Conservation (phyloP, 2,888 invertebrate species). For the Galerucella pusilla region DNA sequence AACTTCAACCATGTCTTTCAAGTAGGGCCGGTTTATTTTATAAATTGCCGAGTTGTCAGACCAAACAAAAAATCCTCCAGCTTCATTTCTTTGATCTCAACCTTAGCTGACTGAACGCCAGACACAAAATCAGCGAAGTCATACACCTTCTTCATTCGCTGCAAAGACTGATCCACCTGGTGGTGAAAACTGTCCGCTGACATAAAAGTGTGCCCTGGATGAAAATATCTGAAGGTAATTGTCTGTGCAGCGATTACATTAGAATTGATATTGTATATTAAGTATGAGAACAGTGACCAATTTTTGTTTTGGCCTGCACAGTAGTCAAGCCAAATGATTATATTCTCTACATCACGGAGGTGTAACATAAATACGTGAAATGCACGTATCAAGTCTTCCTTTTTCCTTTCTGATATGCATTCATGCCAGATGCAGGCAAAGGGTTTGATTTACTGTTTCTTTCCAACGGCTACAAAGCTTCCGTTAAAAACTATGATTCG, state of each 20-base stretch:
- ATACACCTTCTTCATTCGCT: slow-evolving; percentile 12
- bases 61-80: slow-evolving; percentile 33
- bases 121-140: too few relatives aligned
- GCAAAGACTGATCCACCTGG: slow-evolving; percentile 40
- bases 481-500: slow-evolving; percentile 45
- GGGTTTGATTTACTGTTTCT: slow-evolving; percentile 7
- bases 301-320: too few relatives aligned
- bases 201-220: slow-evolving; percentile 44
- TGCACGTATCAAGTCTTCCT: slow-evolving; percentile 49
- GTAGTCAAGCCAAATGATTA: too few relatives aligned
- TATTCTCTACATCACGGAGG: slow-evolving; percentile 30
- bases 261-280: too few relatives aligned
- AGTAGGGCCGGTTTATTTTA: too few relatives aligned
- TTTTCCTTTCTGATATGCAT: slow-evolving; percentile 38
- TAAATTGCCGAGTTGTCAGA: too few relatives aligned
- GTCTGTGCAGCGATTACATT: too few relatives aligned
- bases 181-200: slow-evolving; percentile 43
- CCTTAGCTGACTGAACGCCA: slow-evolving; percentile 34
- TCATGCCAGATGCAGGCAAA: too few relatives aligned
- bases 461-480: slow-evolving; percentile 35
- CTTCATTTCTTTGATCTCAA: slow-evolving; percentile 29
- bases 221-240: slow-evolving; percentile 21
- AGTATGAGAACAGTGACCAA: too few relatives aligned
- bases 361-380: slow-evolving; percentile 37
- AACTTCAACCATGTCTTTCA: too few relatives aligned